Conservation (phyloP, 1,140 invertebrate species). For the Drosophila jambulina region DNA sequence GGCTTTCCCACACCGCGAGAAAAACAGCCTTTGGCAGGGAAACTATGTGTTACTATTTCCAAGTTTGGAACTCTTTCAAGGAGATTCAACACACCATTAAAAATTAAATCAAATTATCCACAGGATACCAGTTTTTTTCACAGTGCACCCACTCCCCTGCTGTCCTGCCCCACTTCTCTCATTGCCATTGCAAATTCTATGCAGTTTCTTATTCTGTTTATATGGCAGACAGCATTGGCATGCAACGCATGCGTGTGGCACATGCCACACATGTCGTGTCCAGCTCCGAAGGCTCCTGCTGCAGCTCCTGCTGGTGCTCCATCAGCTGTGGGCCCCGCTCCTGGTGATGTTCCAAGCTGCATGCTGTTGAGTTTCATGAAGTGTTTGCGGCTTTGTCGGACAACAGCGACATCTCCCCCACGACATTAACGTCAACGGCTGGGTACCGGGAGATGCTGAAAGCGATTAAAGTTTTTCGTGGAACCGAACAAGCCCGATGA, state of each 20-base stretch:
- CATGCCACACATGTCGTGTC: constrained; percentile 57
- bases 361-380: constrained; percentile 51
- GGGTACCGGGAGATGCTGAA: constrained; percentile 1
- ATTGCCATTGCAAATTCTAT: constrained; percentile 58
- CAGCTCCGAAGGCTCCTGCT: constrained; percentile 22
- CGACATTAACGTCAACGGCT: constrained; percentile 22
- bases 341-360: constrained; percentile 16
- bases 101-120: background rate
- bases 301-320: constrained; percentile 5
- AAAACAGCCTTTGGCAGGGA: background rate
- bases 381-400: constrained; percentile 55
- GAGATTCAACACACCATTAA: background rate
- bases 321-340: constrained; percentile 1
- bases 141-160: constrained; percentile 5
- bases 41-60: background rate
- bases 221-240: constrained; percentile 57
- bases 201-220: constrained; percentile 60
- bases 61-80: background rate
- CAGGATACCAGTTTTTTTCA: background rate
- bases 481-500: constrained; percentile 43
- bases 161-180: constrained; percentile 35
- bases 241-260: constrained; percentile 68
- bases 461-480: constrained; percentile 51
- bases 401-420: constrained; percentile 38
- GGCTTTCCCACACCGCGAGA: background rate